Evolutionary conservation across 2,797 vertebrate genomes (phyloP).

Genomic region (Mus spretus): DNA sequence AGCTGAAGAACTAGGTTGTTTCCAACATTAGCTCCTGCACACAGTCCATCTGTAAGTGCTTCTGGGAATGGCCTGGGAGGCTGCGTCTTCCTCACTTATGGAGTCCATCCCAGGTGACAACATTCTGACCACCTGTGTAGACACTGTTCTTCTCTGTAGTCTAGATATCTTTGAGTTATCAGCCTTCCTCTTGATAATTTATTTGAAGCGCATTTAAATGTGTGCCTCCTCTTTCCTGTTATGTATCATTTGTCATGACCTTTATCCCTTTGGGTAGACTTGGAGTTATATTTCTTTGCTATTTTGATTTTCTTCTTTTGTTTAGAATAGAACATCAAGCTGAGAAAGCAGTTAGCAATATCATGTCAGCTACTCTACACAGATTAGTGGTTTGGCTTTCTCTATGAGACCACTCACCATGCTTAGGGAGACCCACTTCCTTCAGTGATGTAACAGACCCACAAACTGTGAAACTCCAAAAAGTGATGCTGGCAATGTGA

Average conservation of each 20-base stretch:
- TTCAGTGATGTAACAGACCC: background rate
- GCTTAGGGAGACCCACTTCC: background rate
- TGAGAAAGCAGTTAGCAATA: background rate
- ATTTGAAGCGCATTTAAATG: background rate
- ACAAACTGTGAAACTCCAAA: no score
- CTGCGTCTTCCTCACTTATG: background rate
- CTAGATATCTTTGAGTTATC: background rate
- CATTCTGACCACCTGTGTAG: background rate
- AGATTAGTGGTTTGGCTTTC: background rate
- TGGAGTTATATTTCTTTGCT: no score
- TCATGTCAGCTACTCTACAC: background rate
- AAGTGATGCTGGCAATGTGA: no score
- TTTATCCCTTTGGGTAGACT: background rate
- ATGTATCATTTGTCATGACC: background rate
- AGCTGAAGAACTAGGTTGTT: background rate
- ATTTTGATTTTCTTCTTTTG: background rate
- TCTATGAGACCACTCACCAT: background rate
- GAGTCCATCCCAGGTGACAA: background rate
- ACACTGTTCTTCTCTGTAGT: background rate
- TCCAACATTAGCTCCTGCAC: background rate
- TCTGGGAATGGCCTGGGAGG: rapidly evolving
- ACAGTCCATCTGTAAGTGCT: rapidly evolving
- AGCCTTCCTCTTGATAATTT: background rate
- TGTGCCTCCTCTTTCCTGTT: background rate
- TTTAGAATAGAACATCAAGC: background rate